Conservation (phyloP, 1,140 invertebrate genomes). For the Leucophenga varia region DNA sequence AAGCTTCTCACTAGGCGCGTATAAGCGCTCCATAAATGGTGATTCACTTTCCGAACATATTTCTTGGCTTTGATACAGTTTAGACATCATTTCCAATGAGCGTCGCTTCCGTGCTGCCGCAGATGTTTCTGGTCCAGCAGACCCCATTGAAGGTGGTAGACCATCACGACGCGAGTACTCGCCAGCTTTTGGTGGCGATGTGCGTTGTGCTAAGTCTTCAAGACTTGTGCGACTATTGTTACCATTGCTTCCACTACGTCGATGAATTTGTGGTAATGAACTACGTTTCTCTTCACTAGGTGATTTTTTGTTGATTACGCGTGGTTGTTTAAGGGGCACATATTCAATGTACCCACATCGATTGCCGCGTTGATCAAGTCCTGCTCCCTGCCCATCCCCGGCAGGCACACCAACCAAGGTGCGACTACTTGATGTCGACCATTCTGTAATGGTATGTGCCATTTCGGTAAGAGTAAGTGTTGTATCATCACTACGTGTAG, state of each 20-base stretch:
- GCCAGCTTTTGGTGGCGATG: conserved; percentile 15
- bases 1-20: conserved; percentile 63
- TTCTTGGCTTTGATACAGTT: conserved; percentile 63
- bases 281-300: conserved; percentile 47
- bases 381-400: conserved; percentile 18
- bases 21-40: conserved; percentile 57
- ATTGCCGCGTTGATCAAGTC: conserved; percentile 5
- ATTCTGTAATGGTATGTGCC: conserved; percentile 64
- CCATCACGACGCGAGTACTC: background rate
- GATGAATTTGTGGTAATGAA: conserved; percentile 41
- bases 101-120: conserved; percentile 46
- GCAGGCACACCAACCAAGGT: conserved; percentile 61
- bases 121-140: conserved; percentile 30
- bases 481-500: conserved; percentile 64
- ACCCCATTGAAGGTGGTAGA: too few relatives aligned
- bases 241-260: conserved; percentile 45
- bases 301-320: conserved; percentile 30
- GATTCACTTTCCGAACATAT: conserved; percentile 54
- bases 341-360: conserved; percentile 33
- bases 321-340: conserved; percentile 43
- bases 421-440: conserved; percentile 64
- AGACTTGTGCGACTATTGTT: conserved; percentile 27
- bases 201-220: conserved; percentile 6
- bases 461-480: conserved; percentile 60
- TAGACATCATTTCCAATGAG: conserved; percentile 55